Conservation (phyloP, 2,797 vertebrate species). For the Tympanoctomys barrerae region DNA sequence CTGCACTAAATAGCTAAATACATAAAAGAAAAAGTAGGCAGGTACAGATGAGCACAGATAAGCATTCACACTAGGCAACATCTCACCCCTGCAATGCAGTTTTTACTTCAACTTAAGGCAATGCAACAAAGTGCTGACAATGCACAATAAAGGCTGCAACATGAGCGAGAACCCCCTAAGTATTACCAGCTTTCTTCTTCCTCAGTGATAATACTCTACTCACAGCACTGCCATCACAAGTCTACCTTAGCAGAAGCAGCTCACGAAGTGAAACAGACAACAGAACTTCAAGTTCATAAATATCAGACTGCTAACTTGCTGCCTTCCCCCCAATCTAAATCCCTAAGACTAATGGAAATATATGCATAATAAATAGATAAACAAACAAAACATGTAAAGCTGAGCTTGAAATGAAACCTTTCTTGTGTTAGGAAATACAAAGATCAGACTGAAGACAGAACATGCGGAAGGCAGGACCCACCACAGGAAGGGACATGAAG, state of each 20-base stretch:
- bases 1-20: too few species aligned
- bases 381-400: neutral
- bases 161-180: neutral
- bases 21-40: neutral
- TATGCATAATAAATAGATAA: neutral
- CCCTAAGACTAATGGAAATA: constrained; percentile 16
- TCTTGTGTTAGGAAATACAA: neutral
- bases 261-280: neutral
- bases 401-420: neutral
- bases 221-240: neutral
- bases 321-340: neutral
- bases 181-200: constrained; percentile 20
- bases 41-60: neutral
- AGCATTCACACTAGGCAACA: neutral
- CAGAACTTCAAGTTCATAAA: neutral
- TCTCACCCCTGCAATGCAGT: neutral
- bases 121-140: neutral
- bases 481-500: neutral
- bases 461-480: neutral
- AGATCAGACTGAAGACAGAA: neutral
- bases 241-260: constrained; percentile 7
- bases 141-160: neutral
- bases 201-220: neutral
- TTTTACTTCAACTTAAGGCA: constrained; percentile 14
- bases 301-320: neutral